Evolutionary conservation across 2,888 invertebrate species (phyloP), one percentile per base, ranked within the genome.

Genomic region (Tricholauxania praeusta): DNA sequence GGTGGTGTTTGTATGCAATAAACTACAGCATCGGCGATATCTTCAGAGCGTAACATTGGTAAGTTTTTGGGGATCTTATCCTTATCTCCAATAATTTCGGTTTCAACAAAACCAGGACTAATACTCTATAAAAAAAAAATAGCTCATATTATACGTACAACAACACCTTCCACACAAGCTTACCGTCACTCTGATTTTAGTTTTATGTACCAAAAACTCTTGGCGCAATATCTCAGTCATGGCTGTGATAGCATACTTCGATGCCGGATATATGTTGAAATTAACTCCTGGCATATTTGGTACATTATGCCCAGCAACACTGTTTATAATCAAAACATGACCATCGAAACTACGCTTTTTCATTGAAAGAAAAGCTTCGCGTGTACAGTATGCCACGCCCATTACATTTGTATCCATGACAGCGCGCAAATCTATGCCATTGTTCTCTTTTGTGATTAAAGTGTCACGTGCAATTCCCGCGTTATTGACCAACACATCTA

Each of bases 401-500:
- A 86, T 82, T 0, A 89, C 72, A 80, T 90, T 90, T 1, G 87
- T 87, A 73, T 89, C 88, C 1, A 90, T 76, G 0, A 86, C 81
- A 10, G 84, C 79, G 8, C 74, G 76, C 5, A 86, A 73, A 74
- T 80, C 78, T 0, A 75, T 74, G 5, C 80, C 77, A 69, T 84
- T 83, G 7, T 74, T 79, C 6, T 78, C 75, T n/a, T 74, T 75
- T 48, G 72, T 66, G 12, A 79, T 71, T 28, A 73, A 22, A 0
- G 75, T 74, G 0, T 64, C 51, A 0, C 77, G 74, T 0, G 76
- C 28, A 8, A 81, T 78, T 3, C 82, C 85, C 0, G 91, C 91
- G 80, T 90, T 91, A 80, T 91, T 91, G 1, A 91, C 81, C 60
- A 91, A 84, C 1, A 92, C 87, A 81, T 90, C 89, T 3, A 89